A percentile compares a stretch with the other conserved stretches of the same genome.
phyloP scores from a whole-genome alignment of 37 sponge, comb jelly and placozoan genomes.

The Ianthella basta region DNA sequence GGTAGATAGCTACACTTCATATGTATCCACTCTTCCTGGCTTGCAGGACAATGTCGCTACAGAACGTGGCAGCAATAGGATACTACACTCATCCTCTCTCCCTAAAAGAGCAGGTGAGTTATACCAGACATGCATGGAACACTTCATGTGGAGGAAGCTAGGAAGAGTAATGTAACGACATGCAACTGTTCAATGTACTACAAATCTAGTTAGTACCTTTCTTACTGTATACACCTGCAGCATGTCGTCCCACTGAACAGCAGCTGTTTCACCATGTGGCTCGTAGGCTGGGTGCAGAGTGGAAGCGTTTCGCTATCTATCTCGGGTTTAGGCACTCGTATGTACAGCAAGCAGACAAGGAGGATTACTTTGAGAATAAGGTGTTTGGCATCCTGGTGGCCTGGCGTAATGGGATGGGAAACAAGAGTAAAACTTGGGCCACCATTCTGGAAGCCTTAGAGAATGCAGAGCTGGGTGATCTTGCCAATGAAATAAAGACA shows the following conservation, averaged over 20 bases:
- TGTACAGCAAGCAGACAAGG: background rate
- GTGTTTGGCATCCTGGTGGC: background rate
- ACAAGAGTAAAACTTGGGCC: background rate
- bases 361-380: background rate
- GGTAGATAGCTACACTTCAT: too few relatives aligned
- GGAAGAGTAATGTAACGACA: too few relatives aligned
- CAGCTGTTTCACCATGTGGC: conserved; percentile 7
- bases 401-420: background rate
- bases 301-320: background rate
- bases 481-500: background rate
- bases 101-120: too few relatives aligned
- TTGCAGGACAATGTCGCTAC: too few relatives aligned
- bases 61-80: too few relatives aligned
- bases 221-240: background rate
- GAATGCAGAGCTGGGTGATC: background rate
- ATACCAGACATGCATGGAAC: too few relatives aligned
- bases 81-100: too few relatives aligned
- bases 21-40: too few relatives aligned
- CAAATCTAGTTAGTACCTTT: too few relatives aligned
- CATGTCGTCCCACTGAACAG: background rate
- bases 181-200: too few relatives aligned
- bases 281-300: background rate
- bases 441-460: background rate
- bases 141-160: too few relatives aligned
- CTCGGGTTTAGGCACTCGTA: background rate